Evolutionary conservation across 2,888 invertebrate species (phyloP), one percentile per base, ranked within the genome.

Genomic region (Clunio marinus): DNA sequence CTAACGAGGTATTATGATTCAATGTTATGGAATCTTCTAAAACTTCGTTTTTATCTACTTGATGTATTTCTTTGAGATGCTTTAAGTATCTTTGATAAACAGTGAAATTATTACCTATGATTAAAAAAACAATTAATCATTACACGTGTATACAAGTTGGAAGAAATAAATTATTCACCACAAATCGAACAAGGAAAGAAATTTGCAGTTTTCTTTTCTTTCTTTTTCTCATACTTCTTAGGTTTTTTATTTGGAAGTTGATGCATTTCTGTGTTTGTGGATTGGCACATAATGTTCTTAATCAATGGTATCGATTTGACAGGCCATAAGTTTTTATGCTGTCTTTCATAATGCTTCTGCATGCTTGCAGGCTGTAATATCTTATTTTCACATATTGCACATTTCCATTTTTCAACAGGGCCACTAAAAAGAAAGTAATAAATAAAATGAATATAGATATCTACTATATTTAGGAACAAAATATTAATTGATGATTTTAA

Each of bases 321-420:
- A 41, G 41, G 2, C n/a, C 41, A 41, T n/a, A 41, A 3, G n/a
- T 41, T 15, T 2, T 10, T 3, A 22, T 51, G 51, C 2, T 22
- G 20, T 7, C 2, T 51, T 22, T 51, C 20, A 51, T 51, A 51
- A 10, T 51, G 51, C 2, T 17, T 15, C 8, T 2, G 17, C 51
- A 51, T 17, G 22, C 20, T 51, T 4, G 17, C 51, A 2, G 51
- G 51, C 2, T 15, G 51, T 10, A 51, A 22, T 8, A 51, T 17
- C 20, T 51, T 51, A 20, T 51, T 17, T 4, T 8, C 20, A 17
- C 51, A 51, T 2, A 51, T 51, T 5, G 51, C 51, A 17, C 51
- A 51, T 22, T 51, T 51, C 51, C 51, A 51, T 51, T 51, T 51
- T 17, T 51, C 51, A 20, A 8, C 20, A 17, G 51, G 51, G 2